A percentile compares a stretch with the other conserved stretches of the same genome.
Conservation (phyloP, 2,113 vertebrate genomes). For the Polypterus bichir region DNA sequence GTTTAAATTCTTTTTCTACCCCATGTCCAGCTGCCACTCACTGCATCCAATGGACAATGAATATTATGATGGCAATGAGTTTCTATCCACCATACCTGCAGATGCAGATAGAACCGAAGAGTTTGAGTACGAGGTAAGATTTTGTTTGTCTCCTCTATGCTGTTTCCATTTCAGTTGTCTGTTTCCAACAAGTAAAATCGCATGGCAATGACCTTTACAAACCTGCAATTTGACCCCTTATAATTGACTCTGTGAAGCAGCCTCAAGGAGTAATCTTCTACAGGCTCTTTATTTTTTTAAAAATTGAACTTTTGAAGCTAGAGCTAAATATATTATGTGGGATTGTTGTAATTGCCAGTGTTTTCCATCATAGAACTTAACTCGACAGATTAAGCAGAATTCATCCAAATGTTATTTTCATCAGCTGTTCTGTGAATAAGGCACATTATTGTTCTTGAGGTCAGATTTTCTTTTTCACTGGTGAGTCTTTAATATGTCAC, state of each 20-base stretch:
- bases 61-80: slow-evolving; percentile 80
- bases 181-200: slow-evolving; percentile 12
- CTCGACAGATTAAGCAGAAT: too few species aligned
- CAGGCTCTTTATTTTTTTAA: not conserved
- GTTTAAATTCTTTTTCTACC: slow-evolving; percentile 25
- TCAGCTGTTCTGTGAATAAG: too few species aligned
- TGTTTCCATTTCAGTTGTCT: not conserved
- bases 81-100: slow-evolving; percentile 69
- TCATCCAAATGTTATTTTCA: too few species aligned
- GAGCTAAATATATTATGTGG: too few species aligned
- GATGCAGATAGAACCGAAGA: slow-evolving; percentile 81
- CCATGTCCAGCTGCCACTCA: slow-evolving; percentile 73
- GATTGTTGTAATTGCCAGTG: too few species aligned
- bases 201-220: slow-evolving; percentile 13
- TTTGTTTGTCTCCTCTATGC: not conserved
- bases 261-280: slow-evolving; percentile 15
- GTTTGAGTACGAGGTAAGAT: slow-evolving; percentile 88
- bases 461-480: too few species aligned
- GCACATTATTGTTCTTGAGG: too few species aligned
- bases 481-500: too few species aligned
- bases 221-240: slow-evolving; percentile 13
- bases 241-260: slow-evolving; percentile 22
- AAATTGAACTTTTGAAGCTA: too few species aligned
- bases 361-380: too few species aligned
- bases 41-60: slow-evolving; percentile 82